Base-by-base conservation (phyloP, 2,797 vertebrate species). In the Selene dorsalis region DNA sequence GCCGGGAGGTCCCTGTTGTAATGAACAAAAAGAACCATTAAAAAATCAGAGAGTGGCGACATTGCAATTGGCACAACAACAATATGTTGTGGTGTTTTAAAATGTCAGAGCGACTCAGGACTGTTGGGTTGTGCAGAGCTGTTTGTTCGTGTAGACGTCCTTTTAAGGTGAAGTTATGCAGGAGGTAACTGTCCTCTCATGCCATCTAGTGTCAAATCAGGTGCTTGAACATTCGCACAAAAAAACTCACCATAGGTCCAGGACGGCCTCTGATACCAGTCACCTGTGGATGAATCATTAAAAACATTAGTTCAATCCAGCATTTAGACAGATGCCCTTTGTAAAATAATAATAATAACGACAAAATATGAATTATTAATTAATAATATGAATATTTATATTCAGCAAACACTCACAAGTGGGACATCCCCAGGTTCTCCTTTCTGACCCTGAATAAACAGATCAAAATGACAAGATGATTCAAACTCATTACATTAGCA, bases 391-490 rank as follows among this genome's bases (percentile, higher is more conserved):
- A n/a, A 30, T 26, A 14, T 76, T 61, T 26, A 52, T 20, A 32
- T 5, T 73, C 9, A 64, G 6, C 7, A 63, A 67, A 74, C 55
- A 97, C 97, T 96, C 93, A 99, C 98, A 80, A 92, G 56, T 80
- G 98, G 98, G 55, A 99, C 97, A 72, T 96, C 92, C 77, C 98
- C 98, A 18, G 98, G 98, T 87, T 99, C 98, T 86, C 98, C 98
- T 90, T 99, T 99, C 91, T 96, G 96, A 81, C 98, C 98, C 98
- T 99, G 75, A n/a, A 77, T 61, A 58, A 59, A 66, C 75, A 59
- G 47, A 79, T 11, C 76, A 48, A 41, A 48, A 75, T 4, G 17
- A 74, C 0, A 35, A 67, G 12, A 68, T 4, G 0, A 28, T 53
- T 77, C 9, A 84, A 62, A 45, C 32, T 28, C 20, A 17, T 48